Base-by-base conservation (phyloP, 2,888 invertebrate species). In the Philaethria dido region DNA sequence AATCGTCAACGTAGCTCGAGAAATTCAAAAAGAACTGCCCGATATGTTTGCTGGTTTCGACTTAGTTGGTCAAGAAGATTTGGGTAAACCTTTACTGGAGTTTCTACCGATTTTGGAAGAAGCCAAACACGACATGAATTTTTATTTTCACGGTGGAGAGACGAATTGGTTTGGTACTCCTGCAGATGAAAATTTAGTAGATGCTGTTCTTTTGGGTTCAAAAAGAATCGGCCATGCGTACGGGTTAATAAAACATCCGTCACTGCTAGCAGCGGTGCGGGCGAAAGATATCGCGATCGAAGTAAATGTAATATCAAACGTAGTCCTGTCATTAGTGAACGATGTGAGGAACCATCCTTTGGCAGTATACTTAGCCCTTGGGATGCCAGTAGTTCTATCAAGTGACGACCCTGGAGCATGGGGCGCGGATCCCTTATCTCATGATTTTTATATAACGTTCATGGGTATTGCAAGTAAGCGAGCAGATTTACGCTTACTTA, bases 391-490 rank as follows among this genome's bases (percentile, higher is more conserved):
- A 0, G 95, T 97, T 0, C 86, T 97, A 62, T 95, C 96, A 0
- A 95, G 95, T 75, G 97, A 97, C 76, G 97, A 97, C 81, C 97
- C 97, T 0, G 95, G 96, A 0, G 93, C 95, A 9, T 97, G 97
- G 96, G 95, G 94, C 0, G 94, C 95, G 0, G 92, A 93, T n/a
- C 96, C 95, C 0, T 78, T 97, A 8, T 95, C 96, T 18, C 95
- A 96, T 75, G 97, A 97, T 79, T 96, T 95, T 78, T 97, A 97
- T 79, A 93, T 96, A 50, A 94, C 95, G 0, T 97, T 97, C 75
- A 91, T 97, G 85, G 96, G 95, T 0, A 94, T 97, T 61, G 95
- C 96, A 36, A 95, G 96, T 25, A 92, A 92, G 64, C 93, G 93
- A 62, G 93, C 95, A 0, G 97, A 97, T 74, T 80, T 97, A 44